Base-by-base conservation (phyloP, 2,888 invertebrate species). In the Drosophila fulvimacula region DNA sequence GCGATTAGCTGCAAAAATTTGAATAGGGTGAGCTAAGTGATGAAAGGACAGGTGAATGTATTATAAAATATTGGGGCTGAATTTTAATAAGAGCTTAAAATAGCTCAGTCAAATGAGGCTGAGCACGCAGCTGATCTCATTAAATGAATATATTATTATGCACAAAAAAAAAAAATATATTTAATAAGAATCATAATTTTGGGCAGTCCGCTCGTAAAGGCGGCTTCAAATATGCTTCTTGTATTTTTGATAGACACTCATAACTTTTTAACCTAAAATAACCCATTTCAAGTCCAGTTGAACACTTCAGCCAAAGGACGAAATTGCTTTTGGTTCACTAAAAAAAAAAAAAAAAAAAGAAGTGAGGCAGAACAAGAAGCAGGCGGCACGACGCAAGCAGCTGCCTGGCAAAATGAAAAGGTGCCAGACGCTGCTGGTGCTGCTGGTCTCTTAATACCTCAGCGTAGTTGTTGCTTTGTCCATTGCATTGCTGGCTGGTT, bases 251-350 rank as follows among this genome's bases (percentile, higher is more conserved):
- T 60, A 38, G 48, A 48, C 42, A 53, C 60, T 49, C 66, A 49
- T 76, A 62, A 69, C 24, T 62, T 69, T 69, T 61, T 66, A 41
- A 46, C 57, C 46, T 17, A 39, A 57, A 76, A 59, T 60, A 72
- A 58, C 59, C 52, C 48, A 76, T 15, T 42, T 62, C 52, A 67
- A 72, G 73, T 62, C 39, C 51, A 59, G 52, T 72, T 72, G 48
- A 67, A 62, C 51, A 72, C 58, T 62, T 39, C 55, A 39, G 72
- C 19, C 51, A 46, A 52, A 39, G 53, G 19, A 21, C 42, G 30
- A 72, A 62, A 69, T 61, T 53, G 69, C 60, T 68, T 42, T 46
- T 39, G 59, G 24, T 55, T 32, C 11, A 53, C 19, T 13, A n/a
- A 46, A 61, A 51, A 42, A 44, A n/a, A 4, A 21, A 10, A 10